These are phyloP conservation scores for fruit fly (Drosophila melanogaster) DNA, from an alignment of 1,140 invertebrate species.

Conservation along the genomic window Release_6_plus_ISO1_MT NT_033779.5:14080001-14080500, in stretches of 20 bases:
- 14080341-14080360: slow-evolving; percentile 9
- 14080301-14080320: slow-evolving; percentile 37
- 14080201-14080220: slow-evolving; percentile 9
- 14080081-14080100: slow-evolving; percentile 75
- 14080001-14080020: slow-evolving; percentile 59
- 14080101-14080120: slow-evolving; percentile 48
- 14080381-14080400: slow-evolving; percentile 25
- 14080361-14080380: slow-evolving; percentile 33
- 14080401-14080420: slow-evolving; percentile 54
- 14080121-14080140: slow-evolving; percentile 25
- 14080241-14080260: slow-evolving; percentile 48
- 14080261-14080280: slow-evolving; percentile 28
- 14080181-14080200: slow-evolving; percentile 26
- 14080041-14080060: slow-evolving; percentile 52
- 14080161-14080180: slow-evolving; percentile 52
- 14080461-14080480: slow-evolving; percentile 8
- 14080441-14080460: slow-evolving; percentile 42
- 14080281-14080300: slow-evolving; percentile 46
- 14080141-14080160: not conserved
- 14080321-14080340: slow-evolving; percentile 28
- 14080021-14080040: slow-evolving; percentile 55
- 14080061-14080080: slow-evolving; percentile 77
- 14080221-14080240: slow-evolving; percentile 31
- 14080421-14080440: slow-evolving; percentile 55
- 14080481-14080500: not conserved